Evolutionary conservation across 2,113 vertebrate genomes (phyloP), one percentile per base, ranked within the genome.

Genomic region (Trogon surrucura): DNA sequence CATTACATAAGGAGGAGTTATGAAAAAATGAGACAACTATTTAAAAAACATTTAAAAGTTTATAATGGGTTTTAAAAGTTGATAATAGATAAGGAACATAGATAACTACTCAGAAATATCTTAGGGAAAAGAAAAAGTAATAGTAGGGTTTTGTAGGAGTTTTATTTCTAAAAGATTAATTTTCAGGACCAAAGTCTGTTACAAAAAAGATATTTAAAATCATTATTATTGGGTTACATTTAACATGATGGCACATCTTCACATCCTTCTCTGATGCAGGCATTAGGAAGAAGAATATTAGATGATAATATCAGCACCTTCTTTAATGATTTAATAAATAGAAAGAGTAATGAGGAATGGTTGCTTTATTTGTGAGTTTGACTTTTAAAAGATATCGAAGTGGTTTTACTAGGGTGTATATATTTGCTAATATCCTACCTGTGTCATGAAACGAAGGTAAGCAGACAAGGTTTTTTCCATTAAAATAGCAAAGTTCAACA

Each of bases 401-500:
- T 27, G 64, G 4, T 54, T 88, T 82, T 88, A 22, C 7, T 36
- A 4, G 17, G 26, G 26, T 80, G 9, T 23, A 5, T 13, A 34
- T 67, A 32, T 82, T 79, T 72, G 15, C 44, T 60, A 22, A 44
- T 78, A n/a, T 48, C n/a, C 66, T 32, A 65, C 16, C 5, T 62
- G 50, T 51, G 23, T 56, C n/a, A 19, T 47, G 50, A 48, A 88
- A 30, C 14, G 69, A 45, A 65, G 15, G 2, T 32, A 54, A 85
- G 13, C 13, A 66, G 30, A 29, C 9, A 11, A 13, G 11, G 0
- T 0, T 6, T 71, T 29, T 45, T 29, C 12, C 6, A 11, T 61
- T 80, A n/a, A 62, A 89, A 64, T 3, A 30, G 3, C 9, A 29
- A 88, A 60, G 7, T 41, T 71, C 65, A 81, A 27, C 7, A 57